Conservation (phyloP, 2,113 vertebrate genomes). For the Xiphophorus hellerii region DNA sequence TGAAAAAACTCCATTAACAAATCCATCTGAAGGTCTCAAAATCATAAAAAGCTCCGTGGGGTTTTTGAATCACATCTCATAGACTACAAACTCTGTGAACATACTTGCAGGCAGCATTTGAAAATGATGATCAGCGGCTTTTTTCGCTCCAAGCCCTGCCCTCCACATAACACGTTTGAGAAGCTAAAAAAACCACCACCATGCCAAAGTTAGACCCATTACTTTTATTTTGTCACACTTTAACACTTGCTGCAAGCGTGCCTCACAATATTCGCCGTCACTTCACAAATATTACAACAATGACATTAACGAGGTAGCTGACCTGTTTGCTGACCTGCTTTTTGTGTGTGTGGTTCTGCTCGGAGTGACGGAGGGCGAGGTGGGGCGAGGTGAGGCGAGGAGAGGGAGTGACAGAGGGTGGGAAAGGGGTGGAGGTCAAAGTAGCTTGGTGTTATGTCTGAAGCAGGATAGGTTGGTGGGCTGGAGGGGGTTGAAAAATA, state of each 20-base stretch:
- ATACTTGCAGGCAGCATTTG: slow-evolving; percentile 1
- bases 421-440: slow-evolving; percentile 52
- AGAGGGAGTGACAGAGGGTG: slow-evolving; percentile 31
- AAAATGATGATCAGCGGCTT: slow-evolving; percentile 20
- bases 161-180: background rate
- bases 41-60: background rate
- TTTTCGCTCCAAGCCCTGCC: background rate
- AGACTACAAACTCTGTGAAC: slow-evolving; percentile 21
- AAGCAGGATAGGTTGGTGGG: background rate
- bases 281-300: slow-evolving; percentile 65
- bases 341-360: slow-evolving; percentile 60
- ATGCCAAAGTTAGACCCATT: slow-evolving; percentile 45
- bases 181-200: slow-evolving; percentile 4
- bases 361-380: slow-evolving; percentile 48
- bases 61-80: slow-evolving; percentile 4
- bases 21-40: background rate
- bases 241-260: slow-evolving; percentile 34
- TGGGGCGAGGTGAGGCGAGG: slow-evolving; percentile 31
- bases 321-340: slow-evolving; percentile 79
- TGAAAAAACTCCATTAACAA: background rate
- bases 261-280: slow-evolving; percentile 19
- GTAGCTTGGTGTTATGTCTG: slow-evolving; percentile 17
- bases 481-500: slow-evolving; percentile 18
- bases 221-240: slow-evolving; percentile 46
- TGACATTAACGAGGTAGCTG: slow-evolving; percentile 71